Evolutionary conservation across 2,797 vertebrate genomes (phyloP).

Genomic region (Paedocypris micromegethes): DNA sequence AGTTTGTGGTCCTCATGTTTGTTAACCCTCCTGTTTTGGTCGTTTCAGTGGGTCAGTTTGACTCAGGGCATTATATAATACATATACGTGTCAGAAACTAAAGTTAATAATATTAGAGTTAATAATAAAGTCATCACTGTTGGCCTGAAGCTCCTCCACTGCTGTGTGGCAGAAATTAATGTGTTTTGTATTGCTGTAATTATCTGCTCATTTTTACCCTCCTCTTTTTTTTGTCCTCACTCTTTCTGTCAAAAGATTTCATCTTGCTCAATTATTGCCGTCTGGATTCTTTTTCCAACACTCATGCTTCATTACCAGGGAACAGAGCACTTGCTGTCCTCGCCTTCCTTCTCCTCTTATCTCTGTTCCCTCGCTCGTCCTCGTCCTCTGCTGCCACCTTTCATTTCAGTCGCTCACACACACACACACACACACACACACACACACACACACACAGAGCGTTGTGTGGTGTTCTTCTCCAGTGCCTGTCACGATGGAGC

Average conservation of each 20-base stretch:
- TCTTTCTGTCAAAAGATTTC: slow-evolving; percentile 14
- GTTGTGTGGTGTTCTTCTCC: slow-evolving; percentile 18
- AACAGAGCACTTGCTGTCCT: slow-evolving; percentile 38
- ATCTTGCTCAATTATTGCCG: slow-evolving; percentile 51
- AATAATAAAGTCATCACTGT: no score
- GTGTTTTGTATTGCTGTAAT: slow-evolving; percentile 11
- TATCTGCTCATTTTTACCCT: slow-evolving; percentile 41
- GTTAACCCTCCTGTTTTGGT: no score
- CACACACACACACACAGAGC: slow-evolving; percentile 15
- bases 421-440: slow-evolving; percentile 42
- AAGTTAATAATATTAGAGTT: no score
- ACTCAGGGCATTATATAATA: no score
- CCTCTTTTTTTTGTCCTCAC: slow-evolving; percentile 26
- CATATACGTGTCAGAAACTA: no score
- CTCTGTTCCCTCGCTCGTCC: slow-evolving; percentile 39
- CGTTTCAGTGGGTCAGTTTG: no score
- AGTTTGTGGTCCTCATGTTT: slow-evolving; percentile 10
- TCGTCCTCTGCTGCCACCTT: slow-evolving; percentile 35
- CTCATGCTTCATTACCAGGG: slow-evolving; percentile 47
- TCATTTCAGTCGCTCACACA: slow-evolving; percentile 13
- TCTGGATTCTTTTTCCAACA: slow-evolving; percentile 48
- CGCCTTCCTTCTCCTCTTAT: slow-evolving; percentile 14
- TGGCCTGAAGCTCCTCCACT: no score
- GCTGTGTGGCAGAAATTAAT: slow-evolving; percentile 9
- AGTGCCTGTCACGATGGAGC: slow-evolving; percentile 27